Evolutionary conservation across 2,113 vertebrate species (phyloP), one percentile per base, ranked within the genome.

Genomic region (Emydocephalus ijimae): DNA sequence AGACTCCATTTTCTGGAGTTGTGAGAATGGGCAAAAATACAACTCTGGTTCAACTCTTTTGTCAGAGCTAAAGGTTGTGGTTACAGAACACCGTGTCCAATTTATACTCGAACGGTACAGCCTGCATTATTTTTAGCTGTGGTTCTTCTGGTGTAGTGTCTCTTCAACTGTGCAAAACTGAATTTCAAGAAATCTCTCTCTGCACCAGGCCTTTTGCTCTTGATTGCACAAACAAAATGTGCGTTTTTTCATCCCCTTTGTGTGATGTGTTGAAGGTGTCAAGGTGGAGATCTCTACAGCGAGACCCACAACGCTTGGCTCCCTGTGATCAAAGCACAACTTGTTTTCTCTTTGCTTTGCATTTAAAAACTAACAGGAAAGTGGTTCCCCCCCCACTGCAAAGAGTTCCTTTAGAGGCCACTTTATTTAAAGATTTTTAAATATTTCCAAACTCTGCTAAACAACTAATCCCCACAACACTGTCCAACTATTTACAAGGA

Each of bases 181-280:
- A 11, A 1, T 90, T 90, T 86, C 95, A 95, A 96, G 95, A 96
- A 94, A 91, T 57, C 91, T 95, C 11, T 91, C 94, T 91, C 91
- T 88, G 93, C 55, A 61, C 93, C 87, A 95, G 0, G 21, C 90
- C 85, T 23, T 88, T 74, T 23, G 50, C 57, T 54, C 55, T n/a
- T 0, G 29, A n/a, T 57, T 85, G 50, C 26, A 69, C 23, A 1
- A 50, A 52, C 86, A 15, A 18, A 43, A 9, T 43, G 34, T 7
- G 48, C 3, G 1, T 81, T 81, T 81, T 81, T 34, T 81, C 74
- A 43, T 7, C 34, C 69, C 18, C 7, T 81, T 43, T 21, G 74
- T 43, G 34, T 8, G 18, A 21, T 81, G 34, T 43, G 39, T 81
- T 1, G 7, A 21, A 81, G 74, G 74, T 39, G 43, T 34, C 54